A percentile compares a stretch with the other conserved stretches of the same genome.
phyloP scores from a whole-genome alignment of 2,888 invertebrate genomes.

The Cyaniris semiargus region DNA sequence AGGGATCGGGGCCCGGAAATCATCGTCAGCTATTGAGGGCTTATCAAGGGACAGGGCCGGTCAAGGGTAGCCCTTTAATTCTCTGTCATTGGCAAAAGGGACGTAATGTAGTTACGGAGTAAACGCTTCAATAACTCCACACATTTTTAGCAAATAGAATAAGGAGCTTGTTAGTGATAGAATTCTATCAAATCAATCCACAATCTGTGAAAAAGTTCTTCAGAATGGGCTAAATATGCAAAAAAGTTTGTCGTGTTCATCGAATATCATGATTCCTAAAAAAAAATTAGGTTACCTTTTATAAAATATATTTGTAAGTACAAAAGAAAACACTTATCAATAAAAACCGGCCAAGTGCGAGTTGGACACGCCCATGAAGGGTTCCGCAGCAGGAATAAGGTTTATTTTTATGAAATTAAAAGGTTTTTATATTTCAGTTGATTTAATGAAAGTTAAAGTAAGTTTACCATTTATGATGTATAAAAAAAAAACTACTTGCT shows the following conservation, averaged over 20 bases:
- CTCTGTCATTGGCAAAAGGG: slow-evolving; percentile 34
- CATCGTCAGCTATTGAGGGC: slow-evolving; percentile 58
- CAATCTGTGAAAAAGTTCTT: slow-evolving; percentile 1
- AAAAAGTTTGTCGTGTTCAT: not conserved
- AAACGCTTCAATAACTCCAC: slow-evolving; percentile 19
- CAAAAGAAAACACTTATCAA: no score
- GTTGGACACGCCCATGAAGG: no score
- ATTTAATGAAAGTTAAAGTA: no score
- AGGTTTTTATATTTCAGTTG: no score
- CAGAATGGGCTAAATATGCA: not conserved
- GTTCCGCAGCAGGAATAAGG: no score
- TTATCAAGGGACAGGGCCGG: slow-evolving; percentile 65
- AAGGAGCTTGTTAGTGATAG: not conserved
- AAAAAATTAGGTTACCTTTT: no score
- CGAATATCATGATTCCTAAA: not conserved
- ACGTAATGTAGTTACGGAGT: slow-evolving; percentile 31
- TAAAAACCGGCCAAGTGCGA: no score
- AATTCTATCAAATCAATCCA: not conserved
- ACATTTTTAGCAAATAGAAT: slow-evolving; percentile 18
- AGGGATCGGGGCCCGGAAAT: slow-evolving; percentile 35
- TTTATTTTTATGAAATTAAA: no score
- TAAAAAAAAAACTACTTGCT: no score
- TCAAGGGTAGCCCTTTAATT: slow-evolving; percentile 52
- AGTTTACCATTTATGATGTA: no score
- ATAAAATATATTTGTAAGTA: no score